Evolutionary conservation across 1,140 invertebrate genomes (phyloP).

Genomic region (Maconellicoccus hirsutus): DNA sequence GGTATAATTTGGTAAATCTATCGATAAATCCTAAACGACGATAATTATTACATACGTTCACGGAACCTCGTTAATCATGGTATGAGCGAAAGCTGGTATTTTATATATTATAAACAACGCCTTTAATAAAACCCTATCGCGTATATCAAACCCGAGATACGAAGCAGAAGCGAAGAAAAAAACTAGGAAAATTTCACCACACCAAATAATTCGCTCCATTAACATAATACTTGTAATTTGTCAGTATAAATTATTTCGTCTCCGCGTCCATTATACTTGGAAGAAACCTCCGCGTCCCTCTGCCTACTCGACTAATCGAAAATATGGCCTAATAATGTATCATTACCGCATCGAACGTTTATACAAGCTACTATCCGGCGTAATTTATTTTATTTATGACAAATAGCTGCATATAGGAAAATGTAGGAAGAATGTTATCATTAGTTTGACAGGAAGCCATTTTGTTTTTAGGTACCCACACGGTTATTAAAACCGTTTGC

Average conservation of each 20-base stretch:
- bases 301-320: neutral
- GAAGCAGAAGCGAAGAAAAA: neutral
- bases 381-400: conserved; percentile 10
- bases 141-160: no score
- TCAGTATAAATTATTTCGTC: neutral
- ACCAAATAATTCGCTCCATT: neutral
- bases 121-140: neutral
- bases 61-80: neutral
- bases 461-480: neutral
- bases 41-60: neutral
- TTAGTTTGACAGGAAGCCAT: conserved; percentile 8
- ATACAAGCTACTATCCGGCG: neutral
- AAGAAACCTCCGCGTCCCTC: neutral
- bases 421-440: conserved; percentile 2
- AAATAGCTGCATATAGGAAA: neutral
- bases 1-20: no score
- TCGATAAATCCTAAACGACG: neutral
- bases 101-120: neutral
- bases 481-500: neutral
- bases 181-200: neutral
- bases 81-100: neutral
- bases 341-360: neutral
- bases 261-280: neutral
- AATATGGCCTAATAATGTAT: conserved; percentile 9
- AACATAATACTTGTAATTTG: neutral